Evolutionary conservation across 2,888 invertebrate genomes (phyloP), one percentile per base, ranked within the genome.

Genomic region (Tenthredo livida): DNA sequence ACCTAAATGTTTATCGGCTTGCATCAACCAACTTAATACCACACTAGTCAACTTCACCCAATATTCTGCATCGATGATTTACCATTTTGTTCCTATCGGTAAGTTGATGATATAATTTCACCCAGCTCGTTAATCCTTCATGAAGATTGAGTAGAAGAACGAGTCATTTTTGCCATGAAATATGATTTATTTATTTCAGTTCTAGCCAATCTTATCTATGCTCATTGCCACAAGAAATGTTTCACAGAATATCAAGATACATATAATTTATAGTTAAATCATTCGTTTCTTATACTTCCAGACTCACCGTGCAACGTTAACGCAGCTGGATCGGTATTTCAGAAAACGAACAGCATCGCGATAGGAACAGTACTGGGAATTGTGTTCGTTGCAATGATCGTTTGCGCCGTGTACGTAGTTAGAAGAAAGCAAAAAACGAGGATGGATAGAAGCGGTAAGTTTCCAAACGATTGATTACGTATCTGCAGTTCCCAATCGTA

Each of bases 261-360:
- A n/a, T n/a, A n/a, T 7, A 0, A 72, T 43, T 40, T 21, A 17
- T 21, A 15, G 47, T 5, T 5, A 15, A 73, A 43, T 25, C 12
- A 50, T 54, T 29, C 29, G 7, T 33, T 15, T 29, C 15, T n/a
- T 6, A n/a, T 54, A 10, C 17, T n/a, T 77, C 33, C 77, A 77
- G 77, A 77, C 9, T 77, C 54, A 17, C 54, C 54, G 17, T 77
- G 77, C 77, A 77, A 77, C 77, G 12, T 77, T n/a, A 17, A 54
- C 17, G 17, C 47, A 33, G 50, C 25, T 17, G 17, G 33, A 17
- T 5, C 5, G 0, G 21, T 15, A 2, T 17, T 17, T 29, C 29
- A 0, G 54, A 50, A 43, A 43, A 10, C 73, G 43, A 40, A 73
- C 73, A 73, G 40, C 12, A 43, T 12, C 25, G 73, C 33, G 17